Percentiles rank a stretch among this genome's conserved stretches.
Evolutionary conservation across 2,888 invertebrate species (phyloP).

Genomic region (Amblyteles armatorius): DNA sequence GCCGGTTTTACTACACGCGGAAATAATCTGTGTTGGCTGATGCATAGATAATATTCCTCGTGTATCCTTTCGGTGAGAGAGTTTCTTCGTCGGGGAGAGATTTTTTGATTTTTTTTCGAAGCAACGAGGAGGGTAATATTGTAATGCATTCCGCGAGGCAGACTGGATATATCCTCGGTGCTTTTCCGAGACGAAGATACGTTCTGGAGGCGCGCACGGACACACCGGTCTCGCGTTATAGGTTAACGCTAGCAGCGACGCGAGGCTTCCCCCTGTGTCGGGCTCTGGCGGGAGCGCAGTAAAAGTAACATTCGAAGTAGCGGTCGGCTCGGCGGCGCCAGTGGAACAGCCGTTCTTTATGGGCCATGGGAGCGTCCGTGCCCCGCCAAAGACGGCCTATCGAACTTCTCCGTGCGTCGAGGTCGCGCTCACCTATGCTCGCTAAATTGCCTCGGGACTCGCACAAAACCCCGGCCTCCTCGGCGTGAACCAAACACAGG

Average conservation of each 20-base stretch:
- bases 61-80: neutral
- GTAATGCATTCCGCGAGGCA: neutral
- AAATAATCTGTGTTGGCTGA: constrained; percentile 1
- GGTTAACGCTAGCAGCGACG: constrained; percentile 32
- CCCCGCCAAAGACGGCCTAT: constrained; percentile 34
- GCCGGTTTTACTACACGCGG: constrained; percentile 51
- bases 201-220: constrained; percentile 1
- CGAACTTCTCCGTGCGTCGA: constrained; percentile 32
- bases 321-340: constrained; percentile 77
- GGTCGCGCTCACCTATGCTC: constrained; percentile 57
- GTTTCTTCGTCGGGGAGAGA: neutral
- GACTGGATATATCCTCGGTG: neutral
- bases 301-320: constrained; percentile 80
- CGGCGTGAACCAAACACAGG: neutral
- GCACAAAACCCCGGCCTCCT: neutral
- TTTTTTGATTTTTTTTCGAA: neutral
- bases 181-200: constrained; percentile 2
- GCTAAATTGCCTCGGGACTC: constrained; percentile 53
- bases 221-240: constrained; percentile 42
- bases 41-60: constrained; percentile 3
- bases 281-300: constrained; percentile 71
- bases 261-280: constrained; percentile 36
- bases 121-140: constrained; percentile 7
- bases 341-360: constrained; percentile 78
- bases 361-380: constrained; percentile 67